Conservation (phyloP, 2,888 invertebrate genomes). For the Pyrocoelia pectoralis region DNA sequence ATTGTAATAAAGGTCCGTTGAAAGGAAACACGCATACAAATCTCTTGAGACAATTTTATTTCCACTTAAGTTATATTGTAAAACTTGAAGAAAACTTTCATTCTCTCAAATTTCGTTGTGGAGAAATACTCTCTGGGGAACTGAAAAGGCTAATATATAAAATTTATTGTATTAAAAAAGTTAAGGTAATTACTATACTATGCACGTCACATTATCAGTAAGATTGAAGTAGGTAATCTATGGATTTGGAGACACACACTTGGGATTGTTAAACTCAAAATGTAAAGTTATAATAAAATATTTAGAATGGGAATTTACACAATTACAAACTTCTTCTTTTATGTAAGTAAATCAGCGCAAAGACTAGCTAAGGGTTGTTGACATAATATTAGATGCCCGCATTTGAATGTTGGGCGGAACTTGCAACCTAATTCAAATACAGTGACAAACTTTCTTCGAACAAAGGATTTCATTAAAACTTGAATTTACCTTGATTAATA, state of each 20-base stretch:
- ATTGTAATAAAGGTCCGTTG: conserved; percentile 1
- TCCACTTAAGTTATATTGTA: conserved; percentile 13
- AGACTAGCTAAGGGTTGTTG: conserved; percentile 17
- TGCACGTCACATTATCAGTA: not conserved
- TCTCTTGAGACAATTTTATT: conserved; percentile 12
- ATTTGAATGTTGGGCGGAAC: conserved; percentile 18
- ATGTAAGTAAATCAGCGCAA: not conserved
- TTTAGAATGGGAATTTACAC: not conserved
- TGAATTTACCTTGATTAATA: conserved; percentile 7
- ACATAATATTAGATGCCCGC: conserved; percentile 24
- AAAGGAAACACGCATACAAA: conserved; percentile 10
- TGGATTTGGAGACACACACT: not conserved
- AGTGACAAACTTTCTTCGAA: conserved; percentile 6
- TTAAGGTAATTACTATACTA: not conserved
- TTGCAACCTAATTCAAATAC: conserved; percentile 10
- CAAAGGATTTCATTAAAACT: conserved; percentile 18
- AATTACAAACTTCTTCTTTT: not conserved
- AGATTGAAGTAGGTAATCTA: not conserved
- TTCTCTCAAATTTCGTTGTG: conserved; percentile 11
- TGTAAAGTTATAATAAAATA: not conserved
- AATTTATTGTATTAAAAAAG: conserved; percentile 9
- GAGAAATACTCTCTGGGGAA: not conserved
- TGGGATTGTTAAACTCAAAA: not conserved
- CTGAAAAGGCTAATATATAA: conserved; percentile 3
- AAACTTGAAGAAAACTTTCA: conserved; percentile 14